phyloP scores from a whole-genome alignment of 2,113 vertebrate species.

The Acrocephalus kingi region DNA sequence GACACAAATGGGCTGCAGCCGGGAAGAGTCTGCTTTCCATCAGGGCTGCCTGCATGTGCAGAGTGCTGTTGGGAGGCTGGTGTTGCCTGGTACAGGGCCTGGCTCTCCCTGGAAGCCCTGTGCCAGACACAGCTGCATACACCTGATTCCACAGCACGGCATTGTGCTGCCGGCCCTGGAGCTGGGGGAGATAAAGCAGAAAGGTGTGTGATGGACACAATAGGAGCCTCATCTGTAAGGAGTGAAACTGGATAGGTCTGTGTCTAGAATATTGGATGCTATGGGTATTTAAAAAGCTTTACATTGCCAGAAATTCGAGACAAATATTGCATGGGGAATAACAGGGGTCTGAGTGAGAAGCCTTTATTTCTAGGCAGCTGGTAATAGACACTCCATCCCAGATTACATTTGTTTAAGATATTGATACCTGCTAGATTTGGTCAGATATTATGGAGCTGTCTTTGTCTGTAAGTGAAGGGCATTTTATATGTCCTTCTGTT shows the following conservation, averaged over 20 bases:
- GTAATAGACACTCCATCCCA: not conserved
- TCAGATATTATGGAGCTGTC: not conserved
- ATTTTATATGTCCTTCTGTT: not conserved
- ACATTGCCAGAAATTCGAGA: not conserved
- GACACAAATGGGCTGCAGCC: not conserved
- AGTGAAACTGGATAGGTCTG: not conserved
- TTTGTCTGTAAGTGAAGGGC: not conserved
- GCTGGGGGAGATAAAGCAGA: not conserved
- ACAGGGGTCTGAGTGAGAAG: not conserved
- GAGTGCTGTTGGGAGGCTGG: not conserved
- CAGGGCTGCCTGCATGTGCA: not conserved
- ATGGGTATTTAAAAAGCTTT: not conserved
- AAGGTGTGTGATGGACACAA: not conserved
- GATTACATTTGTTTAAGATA: not conserved
- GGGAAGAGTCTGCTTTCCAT: not conserved
- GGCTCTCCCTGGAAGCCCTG: not conserved
- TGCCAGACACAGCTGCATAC: not conserved
- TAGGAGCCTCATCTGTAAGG: not conserved
- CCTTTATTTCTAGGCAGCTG: not conserved
- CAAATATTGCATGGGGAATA: not conserved
- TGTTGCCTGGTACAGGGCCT: not conserved
- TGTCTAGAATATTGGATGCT: not conserved
- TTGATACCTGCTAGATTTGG: not conserved
- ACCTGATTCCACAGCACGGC: rapidly evolving
- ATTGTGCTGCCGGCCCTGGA: not conserved